These are phyloP conservation scores for Apis dorsata DNA, from an alignment of 1,140 invertebrate genomes.

Conservation along the genomic window DNA sequence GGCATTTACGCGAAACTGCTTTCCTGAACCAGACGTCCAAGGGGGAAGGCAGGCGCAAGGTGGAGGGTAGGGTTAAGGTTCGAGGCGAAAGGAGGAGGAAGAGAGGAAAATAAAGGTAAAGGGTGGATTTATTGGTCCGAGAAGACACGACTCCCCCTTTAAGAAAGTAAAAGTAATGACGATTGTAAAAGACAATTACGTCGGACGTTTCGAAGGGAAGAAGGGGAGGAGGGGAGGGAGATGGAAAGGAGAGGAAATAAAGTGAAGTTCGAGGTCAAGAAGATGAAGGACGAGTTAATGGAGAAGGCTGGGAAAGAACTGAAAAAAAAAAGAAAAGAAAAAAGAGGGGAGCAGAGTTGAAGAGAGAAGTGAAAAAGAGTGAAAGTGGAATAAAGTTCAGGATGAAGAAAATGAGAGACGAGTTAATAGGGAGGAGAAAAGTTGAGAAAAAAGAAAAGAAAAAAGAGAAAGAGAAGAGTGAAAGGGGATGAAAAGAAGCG, in stretches of 20 bases:
- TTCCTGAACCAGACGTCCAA: background rate
- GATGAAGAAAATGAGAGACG: no score
- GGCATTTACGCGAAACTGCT: constrained; percentile 24
- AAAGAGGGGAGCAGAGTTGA: background rate
- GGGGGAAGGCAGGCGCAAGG: background rate
- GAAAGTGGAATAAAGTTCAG: no score
- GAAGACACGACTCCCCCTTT: no score
- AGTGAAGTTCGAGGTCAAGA: background rate
- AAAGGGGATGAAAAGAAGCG: no score
- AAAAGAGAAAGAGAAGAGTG: no score
- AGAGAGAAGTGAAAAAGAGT: no score
- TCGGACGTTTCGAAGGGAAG: background rate
- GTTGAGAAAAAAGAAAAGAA: no score
- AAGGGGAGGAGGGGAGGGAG: background rate
- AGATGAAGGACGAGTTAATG: background rate
- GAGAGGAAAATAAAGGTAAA: background rate
- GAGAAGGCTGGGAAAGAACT: background rate
- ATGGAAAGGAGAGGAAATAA: background rate
- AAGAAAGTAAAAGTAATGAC: constrained; percentile 13
- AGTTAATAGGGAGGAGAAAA: no score
- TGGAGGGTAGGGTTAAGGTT: background rate
- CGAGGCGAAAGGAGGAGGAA: no score
- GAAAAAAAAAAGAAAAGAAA: background rate
- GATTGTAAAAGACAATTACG: constrained; percentile 16
- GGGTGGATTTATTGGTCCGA: constrained; percentile 28